phyloP scores from a whole-genome alignment of 2,797 vertebrate genomes.

The Gymnothorax reevesii region DNA sequence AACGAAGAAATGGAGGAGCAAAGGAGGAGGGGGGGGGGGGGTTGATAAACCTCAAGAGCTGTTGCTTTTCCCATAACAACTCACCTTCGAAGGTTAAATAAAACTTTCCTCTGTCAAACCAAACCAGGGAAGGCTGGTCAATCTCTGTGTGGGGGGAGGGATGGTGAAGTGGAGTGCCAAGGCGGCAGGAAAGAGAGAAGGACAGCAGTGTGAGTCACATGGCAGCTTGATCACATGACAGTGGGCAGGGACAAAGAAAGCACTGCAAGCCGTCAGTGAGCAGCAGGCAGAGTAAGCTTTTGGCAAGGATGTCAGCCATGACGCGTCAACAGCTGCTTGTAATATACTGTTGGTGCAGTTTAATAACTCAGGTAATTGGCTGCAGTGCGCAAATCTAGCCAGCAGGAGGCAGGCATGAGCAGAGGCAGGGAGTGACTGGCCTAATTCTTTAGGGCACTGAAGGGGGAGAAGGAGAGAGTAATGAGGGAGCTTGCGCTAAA shows the following conservation, averaged over 20 bases:
- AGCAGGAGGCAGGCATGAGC: conserved; percentile 41
- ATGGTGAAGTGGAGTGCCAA: conserved; percentile 72
- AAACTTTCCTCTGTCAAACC: conserved; percentile 99
- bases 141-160: conserved; percentile 86
- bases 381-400: conserved; percentile 2
- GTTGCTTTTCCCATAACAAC: conserved; percentile 70
- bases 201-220: conserved; percentile 81
- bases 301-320: neutral
- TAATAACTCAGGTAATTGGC: neutral
- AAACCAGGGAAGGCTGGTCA: conserved; percentile 93
- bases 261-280: conserved; percentile 59
- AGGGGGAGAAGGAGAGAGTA: neutral
- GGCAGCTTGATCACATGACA: conserved; percentile 70
- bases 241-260: conserved; percentile 62
- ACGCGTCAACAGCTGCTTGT: neutral
- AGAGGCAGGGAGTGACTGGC: conserved; percentile 11
- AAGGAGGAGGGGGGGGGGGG: conserved; percentile 54
- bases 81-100: conserved; percentile 99
- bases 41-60: conserved; percentile 40
- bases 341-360: neutral
- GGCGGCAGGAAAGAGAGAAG: conserved; percentile 81
- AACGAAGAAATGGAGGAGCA: conserved; percentile 42
- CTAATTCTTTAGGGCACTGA: conserved; percentile 10
- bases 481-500: neutral
- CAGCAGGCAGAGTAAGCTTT: neutral